Evolutionary conservation across 1,140 invertebrate species (phyloP), one percentile per base, ranked within the genome.

Genomic region (Melitaea cinxia): DNA sequence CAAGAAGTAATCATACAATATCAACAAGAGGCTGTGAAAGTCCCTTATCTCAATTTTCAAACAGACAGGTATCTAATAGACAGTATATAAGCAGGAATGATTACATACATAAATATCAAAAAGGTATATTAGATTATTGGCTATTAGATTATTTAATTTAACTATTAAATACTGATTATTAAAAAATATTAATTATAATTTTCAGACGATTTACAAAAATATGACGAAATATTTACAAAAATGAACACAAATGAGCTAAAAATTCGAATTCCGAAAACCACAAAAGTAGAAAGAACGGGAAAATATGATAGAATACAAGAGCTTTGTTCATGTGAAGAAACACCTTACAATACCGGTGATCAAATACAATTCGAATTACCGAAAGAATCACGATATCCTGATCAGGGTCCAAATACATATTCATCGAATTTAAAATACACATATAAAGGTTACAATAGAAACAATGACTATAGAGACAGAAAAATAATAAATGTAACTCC

Each of bases 201-300:
- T 81, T 71, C 70, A 86, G 82, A 75, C 67, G 54, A 68, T 14
- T 53, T 65, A 6, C 55, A 70, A 37, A 85, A 78, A 63, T 89
- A 85, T 65, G 80, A 89, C 42, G 88, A 90, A 79, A 90, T 90
- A 55, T 88, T 80, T 65, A 86, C 88, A 12, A 88, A 84, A 77
- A 83, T 90, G 72, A 90, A 90, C 60, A 76, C 70, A 19, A 90
- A 90, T 39, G 83, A 90, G 66, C 73, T 90, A 39, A 88, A 78
- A 69, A 90, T 90, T 19, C 81, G 80, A 75, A 85, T 90, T 4
- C 88, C 88, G 0, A 90, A 89, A 70, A 80, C 61, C 4, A 81
- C 78, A 6, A 88, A 74, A 73, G 57, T 83, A 14, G 85, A 90
- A 50, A 79, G 81, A 73, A 70, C 71, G 12, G 83, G 82, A 19